phyloP scores from a whole-genome alignment of 1,140 invertebrate genomes.

The Phenacoccus solenopsis region DNA sequence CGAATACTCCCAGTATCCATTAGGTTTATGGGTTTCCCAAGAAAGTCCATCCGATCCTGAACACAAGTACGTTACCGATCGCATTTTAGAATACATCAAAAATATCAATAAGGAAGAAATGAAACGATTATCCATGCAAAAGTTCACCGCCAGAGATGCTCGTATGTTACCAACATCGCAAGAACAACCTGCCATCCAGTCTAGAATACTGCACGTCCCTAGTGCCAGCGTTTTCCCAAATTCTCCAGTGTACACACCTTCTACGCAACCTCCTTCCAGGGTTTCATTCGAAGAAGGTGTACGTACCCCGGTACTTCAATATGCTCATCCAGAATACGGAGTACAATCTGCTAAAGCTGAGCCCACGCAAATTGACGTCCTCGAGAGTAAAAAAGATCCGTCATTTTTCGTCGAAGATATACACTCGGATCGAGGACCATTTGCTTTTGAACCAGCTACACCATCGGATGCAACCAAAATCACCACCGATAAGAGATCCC shows the following conservation, averaged over 20 bases:
- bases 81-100: constrained; percentile 44
- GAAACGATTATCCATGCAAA: constrained; percentile 27
- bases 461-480: background rate
- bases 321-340: constrained; percentile 62
- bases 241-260: constrained; percentile 44
- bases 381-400: constrained; percentile 26
- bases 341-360: constrained; percentile 50
- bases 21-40: background rate
- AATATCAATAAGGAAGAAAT: constrained; percentile 47
- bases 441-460: constrained; percentile 32
- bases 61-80: constrained; percentile 26
- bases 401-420: constrained; percentile 32
- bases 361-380: constrained; percentile 33
- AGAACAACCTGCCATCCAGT: constrained; percentile 41
- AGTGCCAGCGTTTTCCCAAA: constrained; percentile 46
- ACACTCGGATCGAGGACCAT: constrained; percentile 34
- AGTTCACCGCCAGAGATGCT: constrained; percentile 8
- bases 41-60: constrained; percentile 16
- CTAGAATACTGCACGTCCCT: constrained; percentile 52
- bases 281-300: constrained; percentile 50
- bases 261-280: constrained; percentile 32
- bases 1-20: constrained; percentile 6
- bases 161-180: background rate
- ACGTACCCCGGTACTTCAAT: constrained; percentile 56
- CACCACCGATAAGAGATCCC: constrained; percentile 20